These are phyloP conservation scores for Sebastes elongatus DNA, from an alignment of 2,797 vertebrate species.

Conservation along the genomic window DNA sequence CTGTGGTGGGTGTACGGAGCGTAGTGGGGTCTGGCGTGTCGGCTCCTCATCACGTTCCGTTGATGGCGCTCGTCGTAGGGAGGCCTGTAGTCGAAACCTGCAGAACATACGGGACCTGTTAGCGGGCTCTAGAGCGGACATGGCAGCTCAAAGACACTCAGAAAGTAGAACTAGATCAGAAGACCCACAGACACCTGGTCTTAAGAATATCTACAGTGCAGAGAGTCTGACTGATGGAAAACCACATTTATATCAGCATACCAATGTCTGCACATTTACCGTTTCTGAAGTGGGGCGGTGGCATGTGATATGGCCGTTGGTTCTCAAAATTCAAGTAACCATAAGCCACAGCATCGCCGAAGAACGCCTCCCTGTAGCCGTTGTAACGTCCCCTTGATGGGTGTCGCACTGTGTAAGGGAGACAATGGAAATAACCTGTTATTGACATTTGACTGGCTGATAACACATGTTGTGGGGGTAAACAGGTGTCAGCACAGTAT, in stretches of 20 bases:
- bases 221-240: background rate
- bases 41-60: slow-evolving; percentile 63
- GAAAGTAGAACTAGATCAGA: background rate
- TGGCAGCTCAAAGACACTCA: background rate
- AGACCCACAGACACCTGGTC: background rate
- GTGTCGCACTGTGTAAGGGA: background rate
- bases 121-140: background rate
- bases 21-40: slow-evolving; percentile 34
- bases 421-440: no score
- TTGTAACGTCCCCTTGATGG: background rate
- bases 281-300: background rate
- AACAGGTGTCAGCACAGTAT: no score
- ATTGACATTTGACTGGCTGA: no score
- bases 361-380: slow-evolving; percentile 6
- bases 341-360: background rate
- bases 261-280: slow-evolving; percentile 12
- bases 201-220: background rate
- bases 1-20: slow-evolving; percentile 62
- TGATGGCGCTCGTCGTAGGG: slow-evolving; percentile 3
- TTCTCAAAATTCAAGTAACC: slow-evolving; percentile 41
- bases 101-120: background rate
- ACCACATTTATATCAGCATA: background rate
- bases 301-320: accelerated
- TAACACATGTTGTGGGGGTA: no score
- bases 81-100: slow-evolving; percentile 22